Evolutionary conservation across 2,113 vertebrate species (phyloP).

Genomic region (Synchiropus splendidus): DNA sequence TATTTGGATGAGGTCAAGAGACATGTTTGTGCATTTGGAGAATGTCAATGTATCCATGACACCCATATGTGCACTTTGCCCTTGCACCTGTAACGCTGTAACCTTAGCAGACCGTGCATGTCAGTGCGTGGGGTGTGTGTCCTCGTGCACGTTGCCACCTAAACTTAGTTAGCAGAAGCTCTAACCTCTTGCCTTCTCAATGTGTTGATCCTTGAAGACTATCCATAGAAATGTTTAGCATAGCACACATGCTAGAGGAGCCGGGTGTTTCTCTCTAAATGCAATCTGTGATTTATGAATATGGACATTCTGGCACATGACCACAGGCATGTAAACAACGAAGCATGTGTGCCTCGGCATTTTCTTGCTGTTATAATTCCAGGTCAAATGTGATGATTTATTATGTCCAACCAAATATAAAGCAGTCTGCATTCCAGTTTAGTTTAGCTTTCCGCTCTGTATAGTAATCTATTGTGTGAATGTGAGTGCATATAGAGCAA

Average conservation of each 20-base stretch:
- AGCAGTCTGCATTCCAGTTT: too few species aligned
- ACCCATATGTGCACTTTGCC: constrained; percentile 46
- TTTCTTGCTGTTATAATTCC: too few species aligned
- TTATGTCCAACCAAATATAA: too few species aligned
- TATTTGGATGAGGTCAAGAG: constrained; percentile 44
- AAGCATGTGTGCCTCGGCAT: too few species aligned
- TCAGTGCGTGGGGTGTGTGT: constrained; percentile 10
- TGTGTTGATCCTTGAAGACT: constrained; percentile 18
- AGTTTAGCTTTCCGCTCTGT: too few species aligned
- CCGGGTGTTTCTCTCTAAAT: neutral
- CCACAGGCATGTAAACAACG: neutral
- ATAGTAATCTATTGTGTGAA: too few species aligned
- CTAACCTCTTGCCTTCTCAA: constrained; percentile 24
- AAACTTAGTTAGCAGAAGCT: constrained; percentile 26
- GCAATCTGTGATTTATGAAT: constrained; percentile 1
- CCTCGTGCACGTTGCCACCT: constrained; percentile 10
- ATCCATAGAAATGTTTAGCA: constrained; percentile 26
- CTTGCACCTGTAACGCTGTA: constrained; percentile 56
- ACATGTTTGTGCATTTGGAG: constrained; percentile 42
- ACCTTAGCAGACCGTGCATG: constrained; percentile 37
- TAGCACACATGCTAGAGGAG: constrained; percentile 15
- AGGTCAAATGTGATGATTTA: too few species aligned
- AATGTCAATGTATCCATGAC: constrained; percentile 54
- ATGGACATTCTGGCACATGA: neutral
- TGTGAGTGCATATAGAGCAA: too few species aligned